Evolutionary conservation across 2,797 vertebrate genomes (phyloP).

Genomic region (Darevskia nairensis): DNA sequence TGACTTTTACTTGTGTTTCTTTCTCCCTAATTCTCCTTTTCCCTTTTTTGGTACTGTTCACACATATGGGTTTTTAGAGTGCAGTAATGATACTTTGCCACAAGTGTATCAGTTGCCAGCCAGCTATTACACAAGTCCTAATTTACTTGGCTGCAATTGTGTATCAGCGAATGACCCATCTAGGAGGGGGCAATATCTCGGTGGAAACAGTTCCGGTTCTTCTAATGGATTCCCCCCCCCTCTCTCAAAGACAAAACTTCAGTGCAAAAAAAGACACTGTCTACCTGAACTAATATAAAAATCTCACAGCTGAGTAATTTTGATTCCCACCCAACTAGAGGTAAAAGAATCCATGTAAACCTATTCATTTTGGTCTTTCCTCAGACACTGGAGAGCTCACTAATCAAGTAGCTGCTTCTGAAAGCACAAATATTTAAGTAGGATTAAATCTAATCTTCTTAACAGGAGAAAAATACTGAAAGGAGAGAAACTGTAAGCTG

Average conservation of each 20-base stretch:
- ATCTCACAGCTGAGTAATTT: not conserved
- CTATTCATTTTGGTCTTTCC: slow-evolving; percentile 22
- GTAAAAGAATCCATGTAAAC: not conserved
- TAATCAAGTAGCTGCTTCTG: slow-evolving; percentile 15
- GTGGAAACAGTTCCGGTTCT: too few relatives aligned
- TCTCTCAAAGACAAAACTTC: not conserved
- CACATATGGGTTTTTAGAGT: not conserved
- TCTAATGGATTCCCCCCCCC: not conserved
- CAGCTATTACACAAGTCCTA: not conserved
- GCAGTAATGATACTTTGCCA: not conserved
- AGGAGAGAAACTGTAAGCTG: not conserved
- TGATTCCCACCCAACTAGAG: slow-evolving; percentile 12
- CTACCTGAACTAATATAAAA: not conserved
- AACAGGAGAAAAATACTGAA: slow-evolving; percentile 3
- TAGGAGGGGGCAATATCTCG: not conserved
- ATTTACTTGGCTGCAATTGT: not conserved
- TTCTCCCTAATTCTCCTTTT: not conserved
- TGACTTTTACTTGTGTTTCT: not conserved
- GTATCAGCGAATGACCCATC: not conserved
- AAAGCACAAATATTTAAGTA: slow-evolving; percentile 40
- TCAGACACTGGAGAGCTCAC: not conserved
- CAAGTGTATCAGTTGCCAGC: not conserved
- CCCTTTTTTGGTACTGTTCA: not conserved
- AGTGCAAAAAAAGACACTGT: not conserved
- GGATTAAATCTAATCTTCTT: slow-evolving; percentile 54